Percentiles rank a stretch among this genome's conserved stretches.
phyloP scores from a whole-genome alignment of 2,888 invertebrate genomes.

The Celastrina argiolus region DNA sequence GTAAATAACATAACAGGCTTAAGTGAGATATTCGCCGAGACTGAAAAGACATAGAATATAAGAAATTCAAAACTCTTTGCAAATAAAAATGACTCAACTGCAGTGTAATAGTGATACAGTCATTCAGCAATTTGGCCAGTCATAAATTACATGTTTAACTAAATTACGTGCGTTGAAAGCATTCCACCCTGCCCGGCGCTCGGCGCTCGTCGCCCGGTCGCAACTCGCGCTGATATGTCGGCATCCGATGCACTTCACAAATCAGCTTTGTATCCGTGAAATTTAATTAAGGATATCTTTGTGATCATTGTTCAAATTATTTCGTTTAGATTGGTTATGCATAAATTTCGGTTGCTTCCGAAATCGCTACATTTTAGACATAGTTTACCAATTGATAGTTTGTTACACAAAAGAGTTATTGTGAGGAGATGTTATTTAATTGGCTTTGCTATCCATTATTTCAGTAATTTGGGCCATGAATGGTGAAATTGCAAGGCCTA shows the following conservation, averaged over 20 bases:
- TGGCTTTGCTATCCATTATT: no score
- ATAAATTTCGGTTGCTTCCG: background rate
- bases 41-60: no score
- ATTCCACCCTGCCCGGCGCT: constrained; percentile 61
- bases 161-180: constrained; percentile 74
- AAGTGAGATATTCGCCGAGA: no score
- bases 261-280: constrained; percentile 54
- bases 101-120: constrained; percentile 41
- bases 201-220: constrained; percentile 58
- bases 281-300: constrained; percentile 53
- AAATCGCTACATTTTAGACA: background rate
- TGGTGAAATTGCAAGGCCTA: no score
- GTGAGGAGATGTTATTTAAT: background rate
- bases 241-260: constrained; percentile 56
- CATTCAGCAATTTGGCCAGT: constrained; percentile 70
- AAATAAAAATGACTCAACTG: constrained; percentile 10
- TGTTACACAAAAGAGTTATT: background rate
- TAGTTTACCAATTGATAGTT: background rate
- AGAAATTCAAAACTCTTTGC: background rate
- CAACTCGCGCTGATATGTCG: constrained; percentile 54
- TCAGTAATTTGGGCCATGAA: no score
- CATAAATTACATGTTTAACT: constrained; percentile 77
- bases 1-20: no score
- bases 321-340: constrained; percentile 21
- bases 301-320: constrained; percentile 31